A percentile compares a stretch with the other conserved stretches of the same genome.
Conservation (phyloP, 2,113 vertebrate genomes). For the Arizona elegans region DNA sequence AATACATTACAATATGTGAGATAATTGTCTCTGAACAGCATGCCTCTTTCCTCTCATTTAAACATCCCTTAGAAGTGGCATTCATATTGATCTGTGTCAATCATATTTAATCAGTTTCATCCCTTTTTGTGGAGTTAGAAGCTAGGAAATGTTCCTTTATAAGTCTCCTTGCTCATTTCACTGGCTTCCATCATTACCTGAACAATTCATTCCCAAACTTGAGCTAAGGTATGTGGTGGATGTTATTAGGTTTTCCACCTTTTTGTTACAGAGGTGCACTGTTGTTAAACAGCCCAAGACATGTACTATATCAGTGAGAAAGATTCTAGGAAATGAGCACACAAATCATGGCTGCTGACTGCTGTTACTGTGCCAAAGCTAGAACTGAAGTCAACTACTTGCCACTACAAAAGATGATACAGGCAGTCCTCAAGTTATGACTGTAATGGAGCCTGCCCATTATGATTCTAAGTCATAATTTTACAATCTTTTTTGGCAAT, state of each 20-base stretch:
- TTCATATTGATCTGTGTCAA: not conserved
- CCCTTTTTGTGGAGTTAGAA: not conserved
- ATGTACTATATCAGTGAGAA: not conserved
- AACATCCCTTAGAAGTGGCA: not conserved
- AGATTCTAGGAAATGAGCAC: not conserved
- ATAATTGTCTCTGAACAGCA: not conserved
- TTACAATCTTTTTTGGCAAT: not conserved
- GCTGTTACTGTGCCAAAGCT: not conserved
- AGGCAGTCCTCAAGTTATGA: not conserved
- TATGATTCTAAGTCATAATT: not conserved
- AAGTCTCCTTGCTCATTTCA: not conserved
- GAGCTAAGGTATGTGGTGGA: not conserved
- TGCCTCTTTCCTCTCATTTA: not conserved
- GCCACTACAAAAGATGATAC: not conserved
- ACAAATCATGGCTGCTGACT: not conserved
- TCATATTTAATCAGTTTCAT: not conserved
- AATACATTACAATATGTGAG: not conserved
- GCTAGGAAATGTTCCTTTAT: not conserved
- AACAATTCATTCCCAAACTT: not conserved
- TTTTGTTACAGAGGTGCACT: not conserved
- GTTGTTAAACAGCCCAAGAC: not conserved
- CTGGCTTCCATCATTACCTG: not conserved
- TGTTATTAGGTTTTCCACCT: not conserved
- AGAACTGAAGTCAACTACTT: not conserved
- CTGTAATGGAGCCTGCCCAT: not conserved